These are phyloP conservation scores for Lasioglossum albipes DNA, from an alignment of 1,140 invertebrate species.

Conservation along the genomic window DNA sequence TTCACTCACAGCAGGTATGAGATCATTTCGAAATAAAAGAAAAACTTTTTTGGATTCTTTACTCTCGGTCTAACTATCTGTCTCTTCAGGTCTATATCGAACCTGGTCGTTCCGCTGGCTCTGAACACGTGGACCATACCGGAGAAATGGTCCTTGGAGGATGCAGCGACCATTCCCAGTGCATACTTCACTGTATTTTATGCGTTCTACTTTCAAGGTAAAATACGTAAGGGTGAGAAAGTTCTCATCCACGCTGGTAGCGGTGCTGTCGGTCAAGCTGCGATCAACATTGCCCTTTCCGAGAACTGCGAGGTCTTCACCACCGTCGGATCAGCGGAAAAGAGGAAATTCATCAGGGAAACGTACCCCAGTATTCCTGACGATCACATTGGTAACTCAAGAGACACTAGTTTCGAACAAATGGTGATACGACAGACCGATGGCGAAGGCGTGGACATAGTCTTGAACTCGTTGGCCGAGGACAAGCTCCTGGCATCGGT, in stretches of 20 bases:
- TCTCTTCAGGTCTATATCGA: constrained; percentile 81
- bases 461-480: constrained; percentile 89
- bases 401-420: constrained; percentile 86
- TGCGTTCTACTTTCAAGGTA: constrained; percentile 83
- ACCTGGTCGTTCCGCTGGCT: constrained; percentile 82
- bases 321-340: constrained; percentile 86
- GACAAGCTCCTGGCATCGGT: constrained; percentile 89
- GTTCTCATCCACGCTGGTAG: constrained; percentile 88
- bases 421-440: constrained; percentile 83
- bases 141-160: constrained; percentile 89
- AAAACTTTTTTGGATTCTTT: not conserved
- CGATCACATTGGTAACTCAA: constrained; percentile 86
- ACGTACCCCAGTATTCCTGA: constrained; percentile 85
- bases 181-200: constrained; percentile 93
- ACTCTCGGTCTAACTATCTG: not conserved
- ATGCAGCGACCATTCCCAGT: constrained; percentile 93
- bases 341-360: constrained; percentile 84
- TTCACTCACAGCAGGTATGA: constrained; percentile 77
- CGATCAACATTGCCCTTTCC: constrained; percentile 85
- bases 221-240: constrained; percentile 83
- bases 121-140: constrained; percentile 89
- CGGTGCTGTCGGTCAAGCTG: constrained; percentile 90
- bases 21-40: not conserved
- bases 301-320: constrained; percentile 86
- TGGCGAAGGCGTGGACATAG: constrained; percentile 87